Conservation (phyloP, 2,888 invertebrate species). For the Myopa testacea region DNA sequence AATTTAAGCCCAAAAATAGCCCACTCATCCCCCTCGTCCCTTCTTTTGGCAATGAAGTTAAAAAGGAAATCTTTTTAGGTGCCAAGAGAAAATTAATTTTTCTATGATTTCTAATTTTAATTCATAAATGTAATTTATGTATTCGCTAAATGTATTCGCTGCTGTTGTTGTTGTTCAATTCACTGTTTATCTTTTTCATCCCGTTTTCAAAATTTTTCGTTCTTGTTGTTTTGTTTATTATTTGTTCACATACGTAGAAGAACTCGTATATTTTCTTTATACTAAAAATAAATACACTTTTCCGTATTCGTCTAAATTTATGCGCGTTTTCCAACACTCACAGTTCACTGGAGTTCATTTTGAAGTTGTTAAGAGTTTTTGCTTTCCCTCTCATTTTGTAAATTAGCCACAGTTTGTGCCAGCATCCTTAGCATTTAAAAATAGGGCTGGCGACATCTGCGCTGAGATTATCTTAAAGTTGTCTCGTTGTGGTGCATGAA, state of each 20-base stretch:
- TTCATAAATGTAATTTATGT: too few species aligned
- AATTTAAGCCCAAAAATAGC: slow-evolving; percentile 27
- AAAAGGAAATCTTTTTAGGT: slow-evolving; percentile 8
- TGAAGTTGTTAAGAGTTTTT: background rate
- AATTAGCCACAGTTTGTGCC: slow-evolving; percentile 17
- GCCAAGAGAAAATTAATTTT: background rate
- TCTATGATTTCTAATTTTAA: slow-evolving; percentile 9
- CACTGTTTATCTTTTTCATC: background rate
- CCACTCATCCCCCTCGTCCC: background rate
- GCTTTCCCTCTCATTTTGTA: background rate
- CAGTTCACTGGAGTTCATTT: slow-evolving; percentile 34
- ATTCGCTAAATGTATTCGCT: background rate
- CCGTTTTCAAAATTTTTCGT: background rate
- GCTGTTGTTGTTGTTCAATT: background rate
- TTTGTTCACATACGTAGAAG: background rate
- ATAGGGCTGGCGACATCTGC: background rate
- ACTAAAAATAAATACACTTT: slow-evolving; percentile 15
- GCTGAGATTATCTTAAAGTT: slow-evolving; percentile 1
- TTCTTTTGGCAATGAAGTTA: slow-evolving; percentile 15
- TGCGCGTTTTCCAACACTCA: slow-evolving; percentile 11
- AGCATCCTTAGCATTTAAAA: slow-evolving; percentile 1
- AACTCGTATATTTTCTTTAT: background rate
- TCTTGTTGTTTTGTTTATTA: background rate
- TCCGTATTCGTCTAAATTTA: slow-evolving; percentile 12
- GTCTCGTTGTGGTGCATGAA: background rate